Evolutionary conservation across 2,888 invertebrate genomes (phyloP).

Genomic region (Isoperla grammatica): DNA sequence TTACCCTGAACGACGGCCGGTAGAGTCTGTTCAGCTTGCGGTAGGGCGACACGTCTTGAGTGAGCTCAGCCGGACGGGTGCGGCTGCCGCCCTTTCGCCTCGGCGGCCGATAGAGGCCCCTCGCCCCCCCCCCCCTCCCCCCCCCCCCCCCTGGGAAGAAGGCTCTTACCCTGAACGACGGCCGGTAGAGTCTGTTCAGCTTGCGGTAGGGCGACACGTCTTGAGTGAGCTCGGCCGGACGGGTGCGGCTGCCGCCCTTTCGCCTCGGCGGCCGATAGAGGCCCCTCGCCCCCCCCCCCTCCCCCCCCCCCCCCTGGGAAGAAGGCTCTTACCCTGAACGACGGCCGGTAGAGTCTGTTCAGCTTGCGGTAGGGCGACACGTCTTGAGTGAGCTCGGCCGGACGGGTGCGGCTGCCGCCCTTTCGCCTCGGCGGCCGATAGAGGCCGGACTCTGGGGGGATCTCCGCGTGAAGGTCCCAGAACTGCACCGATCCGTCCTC

Average conservation of each 20-base stretch:
- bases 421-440: background rate
- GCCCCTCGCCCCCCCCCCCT: too few relatives aligned
- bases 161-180: slow-evolving; percentile 43
- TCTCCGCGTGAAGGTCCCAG: slow-evolving; percentile 59
- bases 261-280: too few relatives aligned
- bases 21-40: slow-evolving; percentile 55
- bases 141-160: slow-evolving; percentile 39
- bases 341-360: slow-evolving; percentile 57
- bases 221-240: slow-evolving; percentile 49
- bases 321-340: slow-evolving; percentile 47
- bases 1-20: slow-evolving; percentile 47
- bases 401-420: background rate
- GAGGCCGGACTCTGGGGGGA: background rate
- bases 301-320: slow-evolving; percentile 39
- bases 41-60: slow-evolving; percentile 54
- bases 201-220: slow-evolving; percentile 56
- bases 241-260: too few relatives aligned
- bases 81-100: too few relatives aligned
- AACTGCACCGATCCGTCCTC: slow-evolving; percentile 63
- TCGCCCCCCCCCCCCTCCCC: too few relatives aligned
- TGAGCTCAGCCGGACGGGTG: slow-evolving; percentile 49
- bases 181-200: slow-evolving; percentile 56
- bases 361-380: slow-evolving; percentile 56
- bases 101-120: too few relatives aligned
- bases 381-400: slow-evolving; percentile 51